Evolutionary conservation across 2,113 vertebrate species (phyloP).

Genomic region (Euleptes europaea): DNA sequence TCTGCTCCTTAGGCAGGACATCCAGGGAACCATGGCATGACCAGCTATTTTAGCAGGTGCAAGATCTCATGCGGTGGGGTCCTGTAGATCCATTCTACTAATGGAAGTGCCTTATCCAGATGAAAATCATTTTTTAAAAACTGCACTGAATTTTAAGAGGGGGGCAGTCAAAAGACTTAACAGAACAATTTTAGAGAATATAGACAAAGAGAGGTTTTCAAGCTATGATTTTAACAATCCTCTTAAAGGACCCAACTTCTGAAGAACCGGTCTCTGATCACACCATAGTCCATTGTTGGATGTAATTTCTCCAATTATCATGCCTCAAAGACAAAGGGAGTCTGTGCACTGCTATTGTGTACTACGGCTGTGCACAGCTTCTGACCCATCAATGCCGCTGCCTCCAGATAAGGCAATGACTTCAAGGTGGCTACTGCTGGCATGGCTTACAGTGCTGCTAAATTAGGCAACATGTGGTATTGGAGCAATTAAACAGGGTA

Average conservation of each 20-base stretch:
- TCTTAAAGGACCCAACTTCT: neutral
- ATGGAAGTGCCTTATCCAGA: too few species aligned
- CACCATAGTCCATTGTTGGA: too few species aligned
- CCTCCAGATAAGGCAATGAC: neutral
- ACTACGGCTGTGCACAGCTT: neutral
- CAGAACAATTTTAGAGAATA: neutral
- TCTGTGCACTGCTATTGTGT: neutral
- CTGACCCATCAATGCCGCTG: too few species aligned
- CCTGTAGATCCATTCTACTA: too few species aligned
- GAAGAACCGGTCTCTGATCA: neutral
- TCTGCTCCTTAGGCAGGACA: neutral
- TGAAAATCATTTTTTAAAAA: too few species aligned
- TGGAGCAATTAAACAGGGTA: neutral
- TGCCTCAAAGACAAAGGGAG: too few species aligned
- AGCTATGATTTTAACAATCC: neutral
- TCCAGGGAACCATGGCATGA: too few species aligned
- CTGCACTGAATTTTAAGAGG: neutral
- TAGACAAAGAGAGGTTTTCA: neutral
- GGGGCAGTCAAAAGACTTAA: neutral
- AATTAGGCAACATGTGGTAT: neutral
- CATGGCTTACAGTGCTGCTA: neutral
- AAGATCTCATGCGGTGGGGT: neutral
- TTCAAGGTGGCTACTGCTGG: neutral
- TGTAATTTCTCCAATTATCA: too few species aligned
- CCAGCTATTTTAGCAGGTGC: neutral